Base-by-base conservation (phyloP, 2,888 invertebrate species). In the Cylindroiulus punctatus region DNA sequence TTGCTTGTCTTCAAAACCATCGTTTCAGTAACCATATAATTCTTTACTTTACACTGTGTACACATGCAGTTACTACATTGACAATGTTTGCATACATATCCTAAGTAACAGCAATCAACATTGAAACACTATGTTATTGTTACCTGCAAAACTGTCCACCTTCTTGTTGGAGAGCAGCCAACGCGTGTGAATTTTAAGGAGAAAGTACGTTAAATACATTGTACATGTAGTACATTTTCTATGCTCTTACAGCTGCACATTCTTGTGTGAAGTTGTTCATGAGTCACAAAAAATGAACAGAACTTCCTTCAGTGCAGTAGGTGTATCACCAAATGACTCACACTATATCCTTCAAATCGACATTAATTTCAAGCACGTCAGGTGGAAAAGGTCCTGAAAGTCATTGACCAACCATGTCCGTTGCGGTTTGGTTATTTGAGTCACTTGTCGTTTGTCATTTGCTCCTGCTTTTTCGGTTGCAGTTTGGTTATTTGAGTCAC, bases 351-450 rank as follows among this genome's bases (percentile, higher is more conserved):
- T 76, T 76, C 76, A 76, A 14, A 30, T 76, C 26, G 26, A 14
- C 32, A 14, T 76, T 76, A 30, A 76, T 30, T 30, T 76, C 30
- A 30, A 76, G 76, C 76, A 76, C 30, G 76, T 76, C 76, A 76
- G 76, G 76, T 76, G 76, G 17, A 76, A 76, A 32, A 76, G 76
- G 76, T 76, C 76, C 76, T 30, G 76, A 76, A 76, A 30, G 76
- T 76, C 76, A 76, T 76, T 76, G 76, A 76, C 76, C 76, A 76
- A 76, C 76, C 76, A 76, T 30, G 76, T 76, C 30, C 76, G 76
- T 76, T 26, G 76, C 8, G 76, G 30, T 76, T 76, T 76, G 76
- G n/a, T 30, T 30, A 76, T 17, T 26, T 76, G 76, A 76, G 76
- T 76, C 76, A 76, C 30, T 65, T 65, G 65, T 10, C 65, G 5